A percentile compares a stretch with the other conserved stretches of the same genome.
Evolutionary conservation across 2,113 vertebrate species (phyloP).

Genomic region (Symphodus melops): DNA sequence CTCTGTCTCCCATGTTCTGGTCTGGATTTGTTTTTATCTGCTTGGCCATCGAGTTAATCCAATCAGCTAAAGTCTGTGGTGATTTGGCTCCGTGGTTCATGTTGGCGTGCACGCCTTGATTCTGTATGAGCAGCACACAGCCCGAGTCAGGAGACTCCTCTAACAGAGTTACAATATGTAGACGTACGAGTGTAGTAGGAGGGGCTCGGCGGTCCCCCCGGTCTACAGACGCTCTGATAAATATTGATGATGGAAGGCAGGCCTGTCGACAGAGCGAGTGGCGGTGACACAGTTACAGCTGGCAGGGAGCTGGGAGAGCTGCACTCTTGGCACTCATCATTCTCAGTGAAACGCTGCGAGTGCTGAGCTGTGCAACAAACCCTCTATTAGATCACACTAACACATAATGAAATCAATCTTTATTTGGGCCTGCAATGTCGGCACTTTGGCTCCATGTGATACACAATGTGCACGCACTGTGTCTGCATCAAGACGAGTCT

Average conservation of each 20-base stretch:
- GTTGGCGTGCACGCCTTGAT: too few relatives aligned
- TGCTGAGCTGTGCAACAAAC: slow-evolving; percentile 64
- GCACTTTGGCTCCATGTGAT: slow-evolving; percentile 16
- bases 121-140: slow-evolving; percentile 2
- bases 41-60: background rate
- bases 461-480: background rate
- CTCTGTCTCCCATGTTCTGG: too few relatives aligned
- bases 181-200: slow-evolving; percentile 25
- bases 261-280: slow-evolving; percentile 64
- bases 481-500: background rate
- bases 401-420: slow-evolving; percentile 49
- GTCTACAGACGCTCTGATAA: slow-evolving; percentile 57
- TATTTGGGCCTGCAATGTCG: slow-evolving; percentile 12
- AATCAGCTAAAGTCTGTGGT: background rate
- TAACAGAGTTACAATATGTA: slow-evolving; percentile 47
- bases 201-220: slow-evolving; percentile 32
- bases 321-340: slow-evolving; percentile 50
- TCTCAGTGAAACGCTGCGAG: slow-evolving; percentile 41
- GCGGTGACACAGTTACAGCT: slow-evolving; percentile 61
- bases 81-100: background rate
- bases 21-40: background rate
- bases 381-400: slow-evolving; percentile 45
- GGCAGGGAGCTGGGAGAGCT: slow-evolving; percentile 39
- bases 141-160: slow-evolving; percentile 30
- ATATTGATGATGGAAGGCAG: slow-evolving; percentile 67